Evolutionary conservation across 2,797 vertebrate species (phyloP), one percentile per base, ranked within the genome.

Genomic region (Echeneis naucrates): DNA sequence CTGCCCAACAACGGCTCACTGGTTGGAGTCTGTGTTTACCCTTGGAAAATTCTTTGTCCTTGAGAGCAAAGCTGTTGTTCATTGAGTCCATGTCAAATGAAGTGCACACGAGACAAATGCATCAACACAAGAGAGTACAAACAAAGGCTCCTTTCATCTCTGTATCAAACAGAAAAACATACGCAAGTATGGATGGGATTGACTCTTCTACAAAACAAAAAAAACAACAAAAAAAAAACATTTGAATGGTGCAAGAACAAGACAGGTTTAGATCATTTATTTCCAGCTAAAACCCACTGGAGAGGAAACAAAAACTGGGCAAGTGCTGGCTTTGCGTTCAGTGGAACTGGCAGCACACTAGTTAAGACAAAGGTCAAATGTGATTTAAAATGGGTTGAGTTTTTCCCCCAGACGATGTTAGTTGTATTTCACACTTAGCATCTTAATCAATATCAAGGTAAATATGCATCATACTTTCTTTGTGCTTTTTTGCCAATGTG

Each of bases 51-150:
- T 42, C 65, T 71, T 56, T 47, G 12, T 72, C 40, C 59, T 70
- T 85, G 44, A 77, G 67, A 69, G 37, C 24, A 53, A 85, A 87
- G 71, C 73, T 80, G 74, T 68, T 83, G 57, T 85, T 79, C 61
- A 82, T 88, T 81, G 73, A 85, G 60, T 83, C 64, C 42, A 52
- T 57, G 77, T 86, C 68, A 85, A 84, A 82, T 78, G 85, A 73
- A 82, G 78, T 42, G 53, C 70, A 65, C 61, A 57, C 62, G 62
- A 85, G 70, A 69, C 51, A 68, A 74, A 74, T 19, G 69, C 38
- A 78, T 70, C 71, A 78, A 62, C 24, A 30, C 55, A 32, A 52
- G 14, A 70, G 44, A 78, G 19, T 30, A 44, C 33, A 50, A 74
- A 76, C 66, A 89, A 78, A 63, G 70, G n/a, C 16, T 62, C 76